Percentiles rank a stretch among this genome's conserved stretches.
Evolutionary conservation across 2,888 invertebrate species (phyloP).

Genomic region (Drosophila paracracens): DNA sequence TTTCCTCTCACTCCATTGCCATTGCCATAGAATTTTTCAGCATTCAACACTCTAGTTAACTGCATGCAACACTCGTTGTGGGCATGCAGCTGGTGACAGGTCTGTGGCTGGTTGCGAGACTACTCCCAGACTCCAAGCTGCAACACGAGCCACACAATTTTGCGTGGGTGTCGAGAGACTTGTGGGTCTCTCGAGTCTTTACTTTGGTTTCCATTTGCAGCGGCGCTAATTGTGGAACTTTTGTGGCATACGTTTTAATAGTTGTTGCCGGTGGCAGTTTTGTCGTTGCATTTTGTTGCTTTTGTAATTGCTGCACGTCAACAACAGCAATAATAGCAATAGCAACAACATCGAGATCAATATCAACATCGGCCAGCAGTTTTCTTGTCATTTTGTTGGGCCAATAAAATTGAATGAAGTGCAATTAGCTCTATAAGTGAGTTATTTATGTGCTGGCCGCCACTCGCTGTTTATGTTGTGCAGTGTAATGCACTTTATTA

Average conservation of each 20-base stretch:
- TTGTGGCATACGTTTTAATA: slow-evolving; percentile 35
- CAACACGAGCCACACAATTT: slow-evolving; percentile 21
- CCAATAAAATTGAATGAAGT: slow-evolving; percentile 74
- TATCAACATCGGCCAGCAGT: slow-evolving; percentile 52
- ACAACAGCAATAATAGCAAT: slow-evolving; percentile 31
- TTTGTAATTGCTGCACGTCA: slow-evolving; percentile 67
- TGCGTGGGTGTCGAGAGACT: slow-evolving; percentile 51
- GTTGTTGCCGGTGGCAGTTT: slow-evolving; percentile 48
- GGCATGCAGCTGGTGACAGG: slow-evolving; percentile 28
- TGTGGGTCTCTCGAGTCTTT: not conserved
- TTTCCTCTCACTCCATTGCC: not conserved
- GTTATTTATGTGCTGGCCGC: slow-evolving; percentile 67
- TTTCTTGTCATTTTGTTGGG: slow-evolving; percentile 42
- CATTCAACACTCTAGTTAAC: slow-evolving; percentile 1
- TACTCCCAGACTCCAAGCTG: slow-evolving; percentile 4
- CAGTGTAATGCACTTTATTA: slow-evolving; percentile 36
- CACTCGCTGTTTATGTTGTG: slow-evolving; percentile 51
- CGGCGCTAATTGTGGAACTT: slow-evolving; percentile 68
- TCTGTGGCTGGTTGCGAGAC: slow-evolving; percentile 20
- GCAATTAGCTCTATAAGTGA: slow-evolving; percentile 74
- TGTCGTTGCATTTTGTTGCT: slow-evolving; percentile 41
- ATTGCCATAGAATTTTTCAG: not conserved
- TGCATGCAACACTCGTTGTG: slow-evolving; percentile 19
- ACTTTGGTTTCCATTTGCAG: slow-evolving; percentile 32
- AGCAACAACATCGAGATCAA: slow-evolving; percentile 46